A percentile compares a stretch with the other conserved stretches of the same genome.
These are phyloP conservation scores for Lerema accius DNA, from an alignment of 1,140 invertebrate species.

Conservation along the genomic window DNA sequence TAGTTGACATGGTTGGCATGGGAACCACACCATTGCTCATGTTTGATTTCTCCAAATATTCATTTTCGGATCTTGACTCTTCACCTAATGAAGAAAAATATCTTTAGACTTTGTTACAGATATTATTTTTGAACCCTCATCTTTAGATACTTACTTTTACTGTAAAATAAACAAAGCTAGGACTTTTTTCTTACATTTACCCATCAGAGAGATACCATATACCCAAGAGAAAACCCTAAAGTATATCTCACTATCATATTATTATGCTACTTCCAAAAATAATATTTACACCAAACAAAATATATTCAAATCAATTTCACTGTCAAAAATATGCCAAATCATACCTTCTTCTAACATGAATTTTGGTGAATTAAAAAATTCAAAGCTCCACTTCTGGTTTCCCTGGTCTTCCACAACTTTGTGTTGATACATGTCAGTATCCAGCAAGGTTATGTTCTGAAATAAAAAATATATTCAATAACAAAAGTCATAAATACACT, in stretches of 20 bases:
- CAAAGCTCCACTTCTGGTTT: conserved; percentile 44
- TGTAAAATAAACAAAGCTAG: too few relatives aligned
- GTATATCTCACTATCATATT: too few relatives aligned
- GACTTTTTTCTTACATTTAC: too few relatives aligned
- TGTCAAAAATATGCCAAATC: conserved; percentile 19
- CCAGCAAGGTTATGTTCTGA: conserved; percentile 38
- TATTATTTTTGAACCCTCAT: too few relatives aligned
- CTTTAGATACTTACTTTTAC: too few relatives aligned
- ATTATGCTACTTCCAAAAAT: too few relatives aligned
- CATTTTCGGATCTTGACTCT: conserved; percentile 37
- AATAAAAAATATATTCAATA: conserved; percentile 26
- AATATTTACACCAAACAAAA: too few relatives aligned
- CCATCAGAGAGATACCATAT: too few relatives aligned
- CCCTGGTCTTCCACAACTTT: conserved; percentile 27
- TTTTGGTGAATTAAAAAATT: conserved; percentile 40
- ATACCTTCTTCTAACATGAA: conserved; percentile 47
- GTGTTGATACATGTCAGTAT: conserved; percentile 23
- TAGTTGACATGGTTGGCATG: conserved; percentile 36
- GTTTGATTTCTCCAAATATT: conserved; percentile 43
- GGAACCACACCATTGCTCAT: conserved; percentile 42
- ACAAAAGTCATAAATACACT: too few relatives aligned
- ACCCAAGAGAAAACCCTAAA: too few relatives aligned
- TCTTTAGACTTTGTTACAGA: conserved; percentile 15
- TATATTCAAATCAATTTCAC: too few relatives aligned
- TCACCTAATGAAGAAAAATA: conserved; percentile 35